A percentile compares a stretch with the other conserved stretches of the same genome.
phyloP scores from a whole-genome alignment of 2,888 invertebrate species.

The Pristionchus mayeri region DNA sequence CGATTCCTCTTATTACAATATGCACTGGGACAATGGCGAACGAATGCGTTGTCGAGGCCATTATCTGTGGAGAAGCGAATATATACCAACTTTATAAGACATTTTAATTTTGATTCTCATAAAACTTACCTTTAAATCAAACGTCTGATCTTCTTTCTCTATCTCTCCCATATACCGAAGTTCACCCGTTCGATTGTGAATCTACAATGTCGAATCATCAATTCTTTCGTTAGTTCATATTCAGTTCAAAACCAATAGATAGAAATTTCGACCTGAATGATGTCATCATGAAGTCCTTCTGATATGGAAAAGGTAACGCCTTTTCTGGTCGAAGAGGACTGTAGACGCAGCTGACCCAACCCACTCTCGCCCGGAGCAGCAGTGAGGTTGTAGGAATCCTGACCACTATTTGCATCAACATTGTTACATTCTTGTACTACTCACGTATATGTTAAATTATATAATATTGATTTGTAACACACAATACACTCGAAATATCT shows the following conservation, averaged over 20 bases:
- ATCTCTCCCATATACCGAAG: slow-evolving; percentile 37
- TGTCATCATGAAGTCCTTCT: slow-evolving; percentile 21
- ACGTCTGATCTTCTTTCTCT: slow-evolving; percentile 32
- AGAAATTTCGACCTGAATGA: slow-evolving; percentile 8
- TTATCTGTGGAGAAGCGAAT: too few relatives aligned
- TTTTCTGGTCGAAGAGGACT: not conserved
- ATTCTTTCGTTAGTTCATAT: too few relatives aligned
- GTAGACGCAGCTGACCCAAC: slow-evolving; percentile 22
- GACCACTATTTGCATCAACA: not conserved
- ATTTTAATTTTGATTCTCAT: too few relatives aligned
- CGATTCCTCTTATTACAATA: slow-evolving; percentile 34
- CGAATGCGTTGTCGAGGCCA: not conserved
- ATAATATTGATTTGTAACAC: too few relatives aligned
- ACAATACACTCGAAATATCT: too few relatives aligned
- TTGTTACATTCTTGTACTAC: not conserved
- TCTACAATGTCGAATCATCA: too few relatives aligned
- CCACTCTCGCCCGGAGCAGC: slow-evolving; percentile 36
- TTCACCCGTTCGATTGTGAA: slow-evolving; percentile 36
- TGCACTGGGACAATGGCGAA: slow-evolving; percentile 6
- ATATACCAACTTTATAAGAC: too few relatives aligned
- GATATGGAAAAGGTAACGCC: slow-evolving; percentile 14
- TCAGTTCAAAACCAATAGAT: not conserved
- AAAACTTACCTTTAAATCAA: slow-evolving; percentile 42
- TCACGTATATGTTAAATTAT: too few relatives aligned
- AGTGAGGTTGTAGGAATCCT: slow-evolving; percentile 30